Percentiles rank a stretch among this genome's conserved stretches.
These are phyloP conservation scores for Notarius lentiginosus DNA, from an alignment of 2,113 vertebrate species.

Conservation along the genomic window DNA sequence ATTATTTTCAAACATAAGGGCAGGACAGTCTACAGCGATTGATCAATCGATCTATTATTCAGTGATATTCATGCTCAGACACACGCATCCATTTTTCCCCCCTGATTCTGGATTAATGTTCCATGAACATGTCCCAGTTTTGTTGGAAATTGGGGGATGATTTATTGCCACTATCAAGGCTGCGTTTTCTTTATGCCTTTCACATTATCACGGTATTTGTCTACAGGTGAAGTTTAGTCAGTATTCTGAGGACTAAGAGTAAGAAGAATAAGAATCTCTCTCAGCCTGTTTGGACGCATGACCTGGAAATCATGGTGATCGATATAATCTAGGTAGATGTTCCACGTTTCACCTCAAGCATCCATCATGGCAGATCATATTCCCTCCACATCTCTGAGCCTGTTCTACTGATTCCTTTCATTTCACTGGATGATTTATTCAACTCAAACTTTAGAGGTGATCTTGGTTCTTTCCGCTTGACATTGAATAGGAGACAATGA, in stretches of 20 bases:
- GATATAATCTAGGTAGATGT: neutral
- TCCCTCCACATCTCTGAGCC: neutral
- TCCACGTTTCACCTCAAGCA: neutral
- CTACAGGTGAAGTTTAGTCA: neutral
- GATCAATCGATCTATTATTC: neutral
- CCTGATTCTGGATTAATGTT: neutral
- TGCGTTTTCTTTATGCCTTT: neutral
- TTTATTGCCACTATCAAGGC: neutral
- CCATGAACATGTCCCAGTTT: neutral
- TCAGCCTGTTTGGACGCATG: neutral
- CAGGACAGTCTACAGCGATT: neutral
- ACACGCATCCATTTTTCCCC: neutral
- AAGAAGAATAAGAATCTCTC: neutral
- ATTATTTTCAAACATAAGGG: neutral
- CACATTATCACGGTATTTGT: neutral
- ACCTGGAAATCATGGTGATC: neutral
- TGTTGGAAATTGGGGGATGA: conserved; percentile 4
- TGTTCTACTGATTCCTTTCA: neutral
- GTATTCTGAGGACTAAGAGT: neutral
- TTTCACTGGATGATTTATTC: neutral
- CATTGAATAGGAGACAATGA: neutral
- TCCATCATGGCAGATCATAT: neutral
- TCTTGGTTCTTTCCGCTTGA: neutral
- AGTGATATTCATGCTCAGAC: conserved; percentile 16
- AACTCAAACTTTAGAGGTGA: neutral